These are phyloP conservation scores for Turritopsis dohrnii DNA, from an alignment of 30 jellyfish, hydroid and myxozoan genomes.

Conservation along the genomic window DNA sequence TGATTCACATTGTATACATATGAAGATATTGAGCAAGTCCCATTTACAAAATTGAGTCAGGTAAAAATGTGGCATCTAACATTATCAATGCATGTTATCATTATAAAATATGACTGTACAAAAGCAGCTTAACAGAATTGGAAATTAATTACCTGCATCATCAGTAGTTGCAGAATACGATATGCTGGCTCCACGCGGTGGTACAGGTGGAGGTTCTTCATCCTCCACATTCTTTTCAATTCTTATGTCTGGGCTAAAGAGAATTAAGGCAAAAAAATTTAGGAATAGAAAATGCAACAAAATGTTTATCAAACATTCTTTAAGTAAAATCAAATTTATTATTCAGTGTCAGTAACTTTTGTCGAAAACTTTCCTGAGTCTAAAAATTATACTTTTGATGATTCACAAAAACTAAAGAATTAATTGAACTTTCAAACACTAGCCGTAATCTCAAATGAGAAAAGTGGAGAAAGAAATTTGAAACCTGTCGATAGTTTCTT, in stretches of 20 bases:
- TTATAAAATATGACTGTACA: no score
- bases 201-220: slow-evolving; percentile 14
- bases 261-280: no score
- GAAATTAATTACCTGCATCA: background rate
- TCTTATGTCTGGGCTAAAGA: background rate
- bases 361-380: background rate
- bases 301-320: no score
- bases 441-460: no score
- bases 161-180: background rate
- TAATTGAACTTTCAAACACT: no score
- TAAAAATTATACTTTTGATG: background rate
- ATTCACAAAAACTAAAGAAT: no score
- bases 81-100: no score
- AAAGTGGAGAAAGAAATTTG: background rate
- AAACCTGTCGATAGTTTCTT: background rate
- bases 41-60: no score
- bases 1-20: no score
- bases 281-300: no score
- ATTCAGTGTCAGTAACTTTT: background rate
- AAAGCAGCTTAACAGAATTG: background rate
- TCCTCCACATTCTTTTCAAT: background rate
- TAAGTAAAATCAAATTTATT: background rate
- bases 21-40: no score
- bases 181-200: slow-evolving; percentile 19
- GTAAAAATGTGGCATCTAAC: no score